Conservation (phyloP, 2,797 vertebrate genomes). For the Argya squamiceps region DNA sequence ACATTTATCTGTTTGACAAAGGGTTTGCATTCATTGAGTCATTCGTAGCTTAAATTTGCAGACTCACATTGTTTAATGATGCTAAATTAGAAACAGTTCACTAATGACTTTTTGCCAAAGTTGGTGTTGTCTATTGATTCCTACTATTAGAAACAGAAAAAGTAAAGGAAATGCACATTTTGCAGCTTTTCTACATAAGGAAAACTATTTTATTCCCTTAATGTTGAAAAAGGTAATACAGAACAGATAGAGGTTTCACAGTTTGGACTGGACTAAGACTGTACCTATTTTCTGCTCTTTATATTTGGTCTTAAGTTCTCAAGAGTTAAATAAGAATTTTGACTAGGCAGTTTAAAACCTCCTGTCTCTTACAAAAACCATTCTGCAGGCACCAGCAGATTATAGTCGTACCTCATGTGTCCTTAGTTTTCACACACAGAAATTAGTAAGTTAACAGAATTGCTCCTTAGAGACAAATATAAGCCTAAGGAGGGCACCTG, state of each 20-base stretch:
- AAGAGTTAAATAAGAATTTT: background rate
- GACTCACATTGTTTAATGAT: conserved; percentile 5
- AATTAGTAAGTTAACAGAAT: background rate
- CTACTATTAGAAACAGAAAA: background rate
- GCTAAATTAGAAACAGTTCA: conserved; percentile 2
- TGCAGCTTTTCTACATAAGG: background rate
- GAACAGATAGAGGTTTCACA: background rate
- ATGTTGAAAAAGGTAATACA: background rate
- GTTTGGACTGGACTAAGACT: background rate
- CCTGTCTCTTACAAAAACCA: background rate
- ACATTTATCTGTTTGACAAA: conserved; percentile 47
- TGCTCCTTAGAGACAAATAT: background rate
- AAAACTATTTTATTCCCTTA: background rate
- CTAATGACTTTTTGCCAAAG: conserved; percentile 18
- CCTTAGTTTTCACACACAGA: background rate
- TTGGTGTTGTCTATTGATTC: background rate
- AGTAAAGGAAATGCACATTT: background rate
- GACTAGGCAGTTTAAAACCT: background rate
- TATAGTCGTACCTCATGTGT: background rate
- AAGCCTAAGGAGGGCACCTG: background rate
- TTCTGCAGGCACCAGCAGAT: background rate
- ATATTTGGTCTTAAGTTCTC: background rate
- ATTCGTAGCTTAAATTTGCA: conserved; percentile 8
- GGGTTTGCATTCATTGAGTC: conserved; percentile 13
- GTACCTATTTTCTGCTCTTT: background rate